Evolutionary conservation across 92 coral and sea anemone genomes (phyloP).

Genomic region (Epizoanthus illoricatus): DNA sequence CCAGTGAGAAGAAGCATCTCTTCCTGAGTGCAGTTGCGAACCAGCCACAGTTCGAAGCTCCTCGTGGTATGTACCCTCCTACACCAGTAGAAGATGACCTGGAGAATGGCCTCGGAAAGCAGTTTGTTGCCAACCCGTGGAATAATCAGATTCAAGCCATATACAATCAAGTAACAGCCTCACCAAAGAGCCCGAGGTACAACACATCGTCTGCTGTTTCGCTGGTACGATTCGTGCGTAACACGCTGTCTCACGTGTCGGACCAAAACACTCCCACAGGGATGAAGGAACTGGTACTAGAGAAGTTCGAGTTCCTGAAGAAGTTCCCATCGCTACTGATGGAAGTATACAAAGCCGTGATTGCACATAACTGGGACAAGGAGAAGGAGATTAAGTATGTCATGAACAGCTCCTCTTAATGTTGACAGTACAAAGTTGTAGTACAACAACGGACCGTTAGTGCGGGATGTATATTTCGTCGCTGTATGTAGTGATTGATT

Average conservation of each 20-base stretch:
- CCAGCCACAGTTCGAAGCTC: background rate
- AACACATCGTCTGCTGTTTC: background rate
- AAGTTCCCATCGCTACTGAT: slow-evolving; percentile 15
- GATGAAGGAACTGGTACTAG: background rate
- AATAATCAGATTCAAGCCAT: background rate
- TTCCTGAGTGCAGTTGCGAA: slow-evolving; percentile 20
- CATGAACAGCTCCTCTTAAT: too few relatives aligned
- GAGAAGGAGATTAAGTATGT: background rate
- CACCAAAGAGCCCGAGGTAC: background rate
- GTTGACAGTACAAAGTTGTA: too few relatives aligned
- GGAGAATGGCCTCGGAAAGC: slow-evolving; percentile 8
- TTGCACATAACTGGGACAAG: slow-evolving; percentile 30
- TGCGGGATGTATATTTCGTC: too few relatives aligned
- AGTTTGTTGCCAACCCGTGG: slow-evolving; percentile 1
- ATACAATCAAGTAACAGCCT: slow-evolving; percentile 6
- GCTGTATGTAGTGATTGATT: too few relatives aligned
- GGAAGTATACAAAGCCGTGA: slow-evolving; percentile 22
- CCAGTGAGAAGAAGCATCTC: background rate
- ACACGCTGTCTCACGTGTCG: slow-evolving; percentile 5
- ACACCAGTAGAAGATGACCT: background rate
- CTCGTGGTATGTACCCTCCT: background rate
- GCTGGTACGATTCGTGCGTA: background rate
- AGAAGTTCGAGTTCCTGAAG: background rate
- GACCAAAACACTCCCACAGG: background rate
- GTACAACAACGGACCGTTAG: too few relatives aligned